Percentiles rank a stretch among this genome's conserved stretches.
These are phyloP conservation scores for Epirrhoe tristata DNA, from an alignment of 2,888 invertebrate species.

Conservation along the genomic window DNA sequence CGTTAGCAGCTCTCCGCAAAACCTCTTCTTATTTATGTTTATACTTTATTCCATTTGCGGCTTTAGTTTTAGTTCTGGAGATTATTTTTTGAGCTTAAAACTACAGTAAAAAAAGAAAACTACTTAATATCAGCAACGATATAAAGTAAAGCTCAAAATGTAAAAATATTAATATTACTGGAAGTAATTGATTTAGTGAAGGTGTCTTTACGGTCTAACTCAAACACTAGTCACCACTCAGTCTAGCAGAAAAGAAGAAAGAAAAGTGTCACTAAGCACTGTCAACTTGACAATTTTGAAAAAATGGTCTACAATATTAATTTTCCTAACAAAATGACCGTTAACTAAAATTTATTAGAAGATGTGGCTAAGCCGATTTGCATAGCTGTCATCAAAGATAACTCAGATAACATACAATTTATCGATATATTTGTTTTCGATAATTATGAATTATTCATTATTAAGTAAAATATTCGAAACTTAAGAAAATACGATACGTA, in stretches of 20 bases:
- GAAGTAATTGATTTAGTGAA: no score
- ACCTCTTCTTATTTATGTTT: conserved; percentile 78
- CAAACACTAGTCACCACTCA: no score
- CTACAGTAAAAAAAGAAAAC: background rate
- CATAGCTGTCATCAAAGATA: conserved; percentile 56
- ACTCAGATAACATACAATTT: conserved; percentile 54
- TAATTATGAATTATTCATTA: conserved; percentile 53
- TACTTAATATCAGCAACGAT: background rate
- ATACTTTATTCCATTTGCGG: conserved; percentile 78
- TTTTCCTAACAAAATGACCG: conserved; percentile 8
- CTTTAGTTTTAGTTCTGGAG: conserved; percentile 44
- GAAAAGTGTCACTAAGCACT: no score
- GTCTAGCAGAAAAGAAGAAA: no score
- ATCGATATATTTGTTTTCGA: conserved; percentile 48
- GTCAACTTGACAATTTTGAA: no score
- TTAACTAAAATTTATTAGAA: conserved; percentile 40
- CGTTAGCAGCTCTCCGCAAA: conserved; percentile 78
- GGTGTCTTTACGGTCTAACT: no score
- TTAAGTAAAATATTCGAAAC: conserved; percentile 29
- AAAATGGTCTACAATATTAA: no score
- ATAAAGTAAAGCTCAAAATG: background rate
- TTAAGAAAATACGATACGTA: background rate
- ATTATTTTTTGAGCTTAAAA: conserved; percentile 26
- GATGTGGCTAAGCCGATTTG: conserved; percentile 44
- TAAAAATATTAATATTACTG: no score